Base-by-base conservation (phyloP, 2,888 invertebrate genomes). In the Toxonevra muliebris region DNA sequence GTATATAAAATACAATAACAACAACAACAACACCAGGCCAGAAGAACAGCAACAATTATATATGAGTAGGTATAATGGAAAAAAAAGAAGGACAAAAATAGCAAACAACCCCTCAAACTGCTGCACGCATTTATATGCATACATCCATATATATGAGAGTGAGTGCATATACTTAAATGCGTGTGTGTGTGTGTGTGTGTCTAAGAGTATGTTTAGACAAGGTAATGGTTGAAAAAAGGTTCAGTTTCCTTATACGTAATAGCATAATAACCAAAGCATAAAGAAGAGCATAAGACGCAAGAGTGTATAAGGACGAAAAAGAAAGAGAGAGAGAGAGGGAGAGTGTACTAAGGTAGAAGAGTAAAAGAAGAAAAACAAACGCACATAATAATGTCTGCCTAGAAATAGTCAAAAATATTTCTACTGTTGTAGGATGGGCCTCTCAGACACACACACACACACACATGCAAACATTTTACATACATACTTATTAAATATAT, bases 181-280 rank as follows among this genome's bases (percentile, higher is more conserved):
- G 60, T 15, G 15, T 52, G n/a, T 12, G 5, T 61, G 43, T 43
- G n/a, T 50, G 20, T 52, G 43, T 11, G 40, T 54, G 58, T 60
- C n/a, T 52, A 10, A 55, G 53, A 40, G 20, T 42, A 40, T 40
- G 66, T 59, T 43, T 54, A 59, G 59, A 59, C 61, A 52, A 30
- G 30, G 30, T 30, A 30, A 30, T 30, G 30, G 30, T 30, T 4
- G 30, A 15, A 30, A 20, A 58, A 17, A 58, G 17, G 42, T 42
- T 45, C 58, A 9, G 30, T 63, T 54, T 60, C 57, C 42, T 54
- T 54, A 61, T 63, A 57, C 43, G 42, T 58, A 58, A 53, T 42
- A 17, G 58, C 58, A 40, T n/a, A 57, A 45, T 12, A 4, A 45
- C 12, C 4, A 20, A 43, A 13, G 30, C 2, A 7, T 30, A 48